Evolutionary conservation across 2,113 vertebrate species (phyloP).

Genomic region (Equus przewalskii): DNA sequence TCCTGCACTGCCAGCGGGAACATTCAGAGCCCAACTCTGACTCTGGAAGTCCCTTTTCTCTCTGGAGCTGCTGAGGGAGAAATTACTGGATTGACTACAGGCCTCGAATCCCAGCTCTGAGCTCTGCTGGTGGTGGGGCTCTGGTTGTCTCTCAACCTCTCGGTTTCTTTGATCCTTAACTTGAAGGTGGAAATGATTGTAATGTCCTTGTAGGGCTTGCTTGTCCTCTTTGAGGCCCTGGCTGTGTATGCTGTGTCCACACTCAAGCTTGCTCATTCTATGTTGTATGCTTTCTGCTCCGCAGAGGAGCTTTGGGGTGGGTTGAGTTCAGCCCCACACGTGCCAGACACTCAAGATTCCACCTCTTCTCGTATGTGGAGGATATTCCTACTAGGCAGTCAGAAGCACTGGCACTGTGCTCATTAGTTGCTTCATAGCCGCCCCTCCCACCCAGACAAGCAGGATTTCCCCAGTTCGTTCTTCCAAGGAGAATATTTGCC

Average conservation of each 20-base stretch:
- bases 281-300: neutral
- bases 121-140: neutral
- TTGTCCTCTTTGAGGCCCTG: neutral
- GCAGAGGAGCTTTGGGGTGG: neutral
- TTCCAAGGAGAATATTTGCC: neutral
- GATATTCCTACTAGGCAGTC: neutral
- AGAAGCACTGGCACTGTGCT: neutral
- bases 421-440: neutral
- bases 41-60: too few species aligned
- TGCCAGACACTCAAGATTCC: neutral
- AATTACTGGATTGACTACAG: too few species aligned
- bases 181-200: neutral
- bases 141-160: neutral
- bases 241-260: too few species aligned
- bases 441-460: neutral
- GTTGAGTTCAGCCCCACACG: neutral
- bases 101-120: neutral
- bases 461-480: neutral
- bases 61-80: too few species aligned
- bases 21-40: too few species aligned
- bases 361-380: neutral
- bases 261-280: neutral
- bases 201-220: neutral
- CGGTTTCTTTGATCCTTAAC: neutral
- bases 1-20: too few species aligned